Evolutionary conservation across 2,113 vertebrate species (phyloP), one percentile per base, ranked within the genome.

Genomic region (Gnathochromis pfefferi): DNA sequence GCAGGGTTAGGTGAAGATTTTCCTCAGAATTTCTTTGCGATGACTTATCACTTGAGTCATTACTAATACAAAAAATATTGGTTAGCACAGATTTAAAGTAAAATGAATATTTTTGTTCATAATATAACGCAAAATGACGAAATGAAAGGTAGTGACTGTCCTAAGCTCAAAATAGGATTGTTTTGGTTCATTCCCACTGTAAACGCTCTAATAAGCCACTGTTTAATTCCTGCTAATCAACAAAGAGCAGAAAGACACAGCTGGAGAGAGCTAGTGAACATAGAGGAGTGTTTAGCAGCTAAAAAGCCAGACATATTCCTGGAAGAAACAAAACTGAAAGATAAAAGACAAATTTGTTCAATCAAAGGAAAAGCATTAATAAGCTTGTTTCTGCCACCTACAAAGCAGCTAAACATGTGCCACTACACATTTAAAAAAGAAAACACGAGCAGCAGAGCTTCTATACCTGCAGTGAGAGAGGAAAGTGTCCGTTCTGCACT

Each of bases 401-500:
- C 42, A 78, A 49, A 78, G 6, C 9, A 75, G 14, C 40, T 45
- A 75, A 47, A 49, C 9, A 78, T 49, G 12, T 19, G 16, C 9
- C 10, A 31, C 6, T 45, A 17, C 68, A 73, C 14, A 47, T 47
- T 47, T 75, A 19, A 78, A 75, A 78, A 31, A 4, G 9, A 19
- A 75, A 75, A 47, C 9, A 11, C 47, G 42, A 73, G 40, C 68
- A 73, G 14, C 21, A 73, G 23, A 47, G 40, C 14, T 47, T 49
- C 57, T 96, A 23, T 14, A 99, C 99, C 98, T 99, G 98, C 17
- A 99, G 97, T 23, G 97, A 96, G n/a, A 99, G 95, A 1, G 98
- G 97, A 75, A 82, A 96, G 86, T 90, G 96, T 87, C 97, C 96
- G 17, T 97, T 97, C 85, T 97, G 97, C 45, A 97, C 96, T 96